Evolutionary conservation across 2,888 invertebrate species (phyloP), one percentile per base, ranked within the genome.

Genomic region (Chaetoderma sp.): DNA sequence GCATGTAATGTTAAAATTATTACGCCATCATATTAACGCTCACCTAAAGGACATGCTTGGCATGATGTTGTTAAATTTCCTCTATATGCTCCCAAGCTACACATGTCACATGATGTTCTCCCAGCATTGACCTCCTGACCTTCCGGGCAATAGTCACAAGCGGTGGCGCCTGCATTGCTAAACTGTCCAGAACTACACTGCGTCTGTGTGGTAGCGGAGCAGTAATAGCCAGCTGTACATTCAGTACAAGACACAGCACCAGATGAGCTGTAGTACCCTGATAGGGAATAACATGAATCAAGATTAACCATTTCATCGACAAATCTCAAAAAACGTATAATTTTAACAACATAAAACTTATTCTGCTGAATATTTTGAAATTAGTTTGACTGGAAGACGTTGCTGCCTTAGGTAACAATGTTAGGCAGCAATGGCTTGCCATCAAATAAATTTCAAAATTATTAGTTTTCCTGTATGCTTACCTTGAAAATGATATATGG

Each of bases 121-220:
- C 36, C 69, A 10, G 52, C n/a, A 33, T 75, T 71, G 8, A 79
- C 75, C 39, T 73, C 70, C 44, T 77, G 60, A 27, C 82, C 83
- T 47, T 73, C 68, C 25, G 73, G 59, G 60, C 81, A 81, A 47
- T 70, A 74, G 45, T 8, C n/a, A 28, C 52, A 52, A 16, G 28
- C 10, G n/a, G 39, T 2, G 36, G 56, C 18, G 3, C 42, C 56
- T 10, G 69, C 69, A 2, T 67, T 52, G 54, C 79, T 78, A 73
- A 78, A 82, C 30, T 65, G 68, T 8, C 79, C 79, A 0, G 73
- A 67, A 0, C 71, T 67, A 74, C 83, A 83, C 10, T 60, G 62
- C 5, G 74, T 70, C 16, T 76, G 76, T 3, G 74, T 64, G n/a
- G 72, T 44, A 5, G 70, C 65, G 5, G 71, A 72, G n/a, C 60